Evolutionary conservation across 2,113 vertebrate species (phyloP), one percentile per base, ranked within the genome.

Genomic region (Bos javanicus): DNA sequence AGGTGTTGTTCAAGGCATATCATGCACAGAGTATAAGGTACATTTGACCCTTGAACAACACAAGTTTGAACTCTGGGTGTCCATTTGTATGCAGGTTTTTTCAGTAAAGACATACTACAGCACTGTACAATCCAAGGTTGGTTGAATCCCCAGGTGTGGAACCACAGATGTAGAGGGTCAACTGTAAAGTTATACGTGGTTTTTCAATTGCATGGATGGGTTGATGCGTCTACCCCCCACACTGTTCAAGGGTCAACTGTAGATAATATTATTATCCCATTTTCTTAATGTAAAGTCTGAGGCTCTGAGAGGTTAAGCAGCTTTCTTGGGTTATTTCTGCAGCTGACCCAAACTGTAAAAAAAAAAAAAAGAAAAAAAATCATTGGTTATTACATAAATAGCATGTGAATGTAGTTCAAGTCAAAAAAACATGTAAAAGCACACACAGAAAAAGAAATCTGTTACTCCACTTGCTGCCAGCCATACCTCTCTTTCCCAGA

Each of bases 1-100:
- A 78, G 48, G 10, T 1, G 1, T 39, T 43, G 7, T 39, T n/a
- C 71, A 0, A 2, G 13, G 43, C 1, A 2, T 4, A 2, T 2
- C 19, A 1, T 6, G 15, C 13, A 3, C 14, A 36, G 33, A 46
- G 21, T 36, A 5, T 23, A 25, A 83, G 81, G 33, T 56, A 36
- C 81, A 36, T 13, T 56, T 83, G 52, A 56, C 21, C 52, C 33
- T 83, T 56, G 52, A 56, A 25, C 50, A 36, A 83, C n/a, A 83
- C 3, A 7, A 14, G 21, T 83, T 83, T 36, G 52, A 54, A 25
- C 33, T 36, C 21, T 15, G 2, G n/a, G 81, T n/a, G 30, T 83
- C 50, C 52, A 54, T 6, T 36, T 36, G 33, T 26, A n/a, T 56
- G 81, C 21, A 36, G 33, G 14, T 36, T 36, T 36, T 82, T 54